Evolutionary conservation across 2,113 vertebrate genomes (phyloP).

Genomic region (Nematolebias whitei): DNA sequence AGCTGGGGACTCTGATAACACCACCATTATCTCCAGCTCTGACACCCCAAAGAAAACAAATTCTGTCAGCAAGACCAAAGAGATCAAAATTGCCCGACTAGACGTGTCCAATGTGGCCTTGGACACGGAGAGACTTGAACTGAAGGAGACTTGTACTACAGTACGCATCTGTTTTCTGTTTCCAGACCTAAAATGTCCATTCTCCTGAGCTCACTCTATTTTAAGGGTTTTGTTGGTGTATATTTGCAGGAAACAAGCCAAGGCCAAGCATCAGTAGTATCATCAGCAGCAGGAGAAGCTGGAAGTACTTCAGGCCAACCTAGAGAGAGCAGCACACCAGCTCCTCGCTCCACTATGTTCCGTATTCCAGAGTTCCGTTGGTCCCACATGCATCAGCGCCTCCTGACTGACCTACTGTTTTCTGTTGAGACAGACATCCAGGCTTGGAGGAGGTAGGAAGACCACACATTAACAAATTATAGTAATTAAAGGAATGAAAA

Average conservation of each 20-base stretch:
- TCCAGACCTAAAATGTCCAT: neutral
- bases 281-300: conserved; percentile 39
- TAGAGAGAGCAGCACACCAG: conserved; percentile 77
- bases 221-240: conserved; percentile 6
- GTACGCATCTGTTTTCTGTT: conserved; percentile 46
- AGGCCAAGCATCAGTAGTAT: conserved; percentile 63
- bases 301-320: conserved; percentile 73
- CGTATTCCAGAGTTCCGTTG: conserved; percentile 96
- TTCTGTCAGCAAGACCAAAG: conserved; percentile 74
- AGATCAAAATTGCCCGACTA: conserved; percentile 90
- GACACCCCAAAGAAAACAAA: conserved; percentile 38
- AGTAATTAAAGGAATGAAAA: conserved; percentile 22
- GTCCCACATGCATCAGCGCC: conserved; percentile 96
- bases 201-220: neutral
- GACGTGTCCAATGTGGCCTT: conserved; percentile 94
- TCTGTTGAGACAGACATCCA: conserved; percentile 98
- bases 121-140: conserved; percentile 91
- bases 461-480: neutral
- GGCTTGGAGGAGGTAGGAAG: conserved; percentile 94
- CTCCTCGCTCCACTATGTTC: conserved; percentile 86
- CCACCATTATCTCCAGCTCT: conserved; percentile 19
- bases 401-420: conserved; percentile 96
- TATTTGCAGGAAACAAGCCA: conserved; percentile 67
- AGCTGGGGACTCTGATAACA: conserved; percentile 29
- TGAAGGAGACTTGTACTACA: conserved; percentile 79